These are phyloP conservation scores for Orussus abietinus DNA, from an alignment of 1,140 invertebrate genomes.

Conservation along the genomic window DNA sequence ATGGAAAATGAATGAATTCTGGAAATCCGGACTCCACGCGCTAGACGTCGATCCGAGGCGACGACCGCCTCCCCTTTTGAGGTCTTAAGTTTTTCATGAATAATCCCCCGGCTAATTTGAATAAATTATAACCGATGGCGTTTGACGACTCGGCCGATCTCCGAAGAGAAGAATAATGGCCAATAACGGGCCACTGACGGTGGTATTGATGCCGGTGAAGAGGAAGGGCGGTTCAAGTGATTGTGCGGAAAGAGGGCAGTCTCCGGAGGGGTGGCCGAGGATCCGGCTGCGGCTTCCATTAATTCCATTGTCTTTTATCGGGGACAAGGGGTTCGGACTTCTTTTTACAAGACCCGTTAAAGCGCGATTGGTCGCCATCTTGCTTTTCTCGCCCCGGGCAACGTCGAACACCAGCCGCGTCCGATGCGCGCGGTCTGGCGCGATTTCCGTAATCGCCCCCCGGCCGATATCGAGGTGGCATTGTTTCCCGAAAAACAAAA, in stretches of 20 bases:
- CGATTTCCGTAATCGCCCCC: constrained; percentile 12
- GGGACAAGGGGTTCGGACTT: constrained; percentile 19
- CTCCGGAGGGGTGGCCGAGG: constrained; percentile 14
- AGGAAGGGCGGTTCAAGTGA: too few species aligned
- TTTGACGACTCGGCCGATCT: constrained; percentile 34
- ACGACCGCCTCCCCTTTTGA: too few species aligned
- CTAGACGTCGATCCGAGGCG: too few species aligned
- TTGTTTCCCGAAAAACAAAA: constrained; percentile 19
- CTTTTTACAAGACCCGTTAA: constrained; percentile 45
- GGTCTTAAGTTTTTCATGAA: constrained; percentile 44
- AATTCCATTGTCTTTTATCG: constrained; percentile 49
- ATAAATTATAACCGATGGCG: constrained; percentile 46
- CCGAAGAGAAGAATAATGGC: neutral
- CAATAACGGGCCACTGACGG: constrained; percentile 6
- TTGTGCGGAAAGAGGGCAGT: constrained; percentile 22
- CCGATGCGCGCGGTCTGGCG: constrained; percentile 7
- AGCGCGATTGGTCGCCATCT: constrained; percentile 18
- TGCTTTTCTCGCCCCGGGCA: constrained; percentile 8
- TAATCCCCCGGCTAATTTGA: constrained; percentile 42
- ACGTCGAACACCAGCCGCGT: neutral
- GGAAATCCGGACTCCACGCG: too few species aligned
- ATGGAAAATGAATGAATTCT: too few species aligned
- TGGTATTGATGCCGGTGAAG: constrained; percentile 33
- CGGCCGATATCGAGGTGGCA: constrained; percentile 18
- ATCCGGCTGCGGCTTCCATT: constrained; percentile 48